These are phyloP conservation scores for Ctenoplectra terminalis DNA, from an alignment of 1,140 invertebrate genomes.

Conservation along the genomic window DNA sequence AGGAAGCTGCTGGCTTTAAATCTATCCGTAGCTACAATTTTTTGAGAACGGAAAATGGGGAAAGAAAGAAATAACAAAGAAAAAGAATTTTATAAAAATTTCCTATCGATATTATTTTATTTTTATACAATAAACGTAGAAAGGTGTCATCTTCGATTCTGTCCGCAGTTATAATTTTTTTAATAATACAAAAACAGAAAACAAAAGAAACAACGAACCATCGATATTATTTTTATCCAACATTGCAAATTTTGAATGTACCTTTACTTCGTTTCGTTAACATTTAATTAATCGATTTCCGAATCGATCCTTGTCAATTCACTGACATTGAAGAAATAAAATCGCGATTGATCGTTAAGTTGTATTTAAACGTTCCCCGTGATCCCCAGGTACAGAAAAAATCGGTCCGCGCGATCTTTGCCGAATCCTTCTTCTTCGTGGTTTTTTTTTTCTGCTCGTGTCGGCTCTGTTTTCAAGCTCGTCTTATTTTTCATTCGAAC, in stretches of 20 bases:
- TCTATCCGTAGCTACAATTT: too few relatives aligned
- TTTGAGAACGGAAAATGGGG: too few relatives aligned
- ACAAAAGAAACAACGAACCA: background rate
- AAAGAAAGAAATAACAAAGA: too few relatives aligned
- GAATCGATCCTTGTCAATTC: background rate
- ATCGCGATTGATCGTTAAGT: background rate
- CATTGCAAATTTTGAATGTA: background rate
- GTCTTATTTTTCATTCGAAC: conserved; percentile 50
- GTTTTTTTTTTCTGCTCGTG: background rate
- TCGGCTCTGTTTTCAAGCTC: conserved; percentile 39
- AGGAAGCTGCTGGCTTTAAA: too few relatives aligned
- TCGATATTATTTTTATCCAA: background rate
- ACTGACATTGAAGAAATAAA: background rate
- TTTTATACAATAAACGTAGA: too few relatives aligned
- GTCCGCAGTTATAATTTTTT: too few relatives aligned
- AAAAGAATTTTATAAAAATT: too few relatives aligned
- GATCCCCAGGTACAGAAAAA: too few relatives aligned
- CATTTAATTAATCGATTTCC: background rate
- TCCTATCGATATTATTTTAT: too few relatives aligned
- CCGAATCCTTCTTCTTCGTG: background rate
- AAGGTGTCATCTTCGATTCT: too few relatives aligned
- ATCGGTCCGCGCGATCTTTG: background rate
- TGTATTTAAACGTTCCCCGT: too few relatives aligned
- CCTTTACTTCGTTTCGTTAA: background rate
- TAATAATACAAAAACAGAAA: background rate